Evolutionary conservation across 2,113 vertebrate genomes (phyloP), one percentile per base, ranked within the genome.

Genomic region (Elachura formosa): DNA sequence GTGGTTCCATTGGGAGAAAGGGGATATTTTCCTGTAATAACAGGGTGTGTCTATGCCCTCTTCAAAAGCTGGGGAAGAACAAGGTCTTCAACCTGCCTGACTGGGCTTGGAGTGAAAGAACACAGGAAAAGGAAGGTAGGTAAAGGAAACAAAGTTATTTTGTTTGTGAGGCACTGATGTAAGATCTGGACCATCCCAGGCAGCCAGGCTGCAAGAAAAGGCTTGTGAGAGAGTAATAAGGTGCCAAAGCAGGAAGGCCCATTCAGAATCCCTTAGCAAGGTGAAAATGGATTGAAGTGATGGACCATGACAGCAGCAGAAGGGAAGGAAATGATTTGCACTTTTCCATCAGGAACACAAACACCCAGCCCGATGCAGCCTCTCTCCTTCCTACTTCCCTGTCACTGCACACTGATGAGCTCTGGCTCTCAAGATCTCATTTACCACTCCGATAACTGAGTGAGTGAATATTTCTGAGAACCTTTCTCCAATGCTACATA

Each of bases 251-350:
- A 89, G 75, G 85, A 95, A 96, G 84, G 54, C 45, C 97, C 73
- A 85, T 94, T 94, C 94, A 90, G 90, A 94, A 97, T 96, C 83
- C 82, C 87, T 89, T 59, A 87, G 94, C 87, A 96, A 98, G 95
- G 97, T 98, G 97, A 97, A 98, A 98, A 98, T 97, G 96, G 96
- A 95, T 96, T 97, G 49, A 97, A 97, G 96, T 96, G 97, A 97
- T 86, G 90, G 95, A 96, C 87, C 97, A 95, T 96, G 95, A 95
- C 96, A 96, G 92, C 61, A 78, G 55, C 15, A 52, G 78, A 93
- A 96, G 74, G 59, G 66, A 95, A 94, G 82, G 85, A 95, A 97
- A 96, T 97, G 81, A 97, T 97, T 91, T 97, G 84, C 81, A 93
- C 51, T 94, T 97, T 97, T 97, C 96, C 80, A 96, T 96, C 95